Conservation (phyloP, 2,113 vertebrate species). For the Amia ocellicauda region DNA sequence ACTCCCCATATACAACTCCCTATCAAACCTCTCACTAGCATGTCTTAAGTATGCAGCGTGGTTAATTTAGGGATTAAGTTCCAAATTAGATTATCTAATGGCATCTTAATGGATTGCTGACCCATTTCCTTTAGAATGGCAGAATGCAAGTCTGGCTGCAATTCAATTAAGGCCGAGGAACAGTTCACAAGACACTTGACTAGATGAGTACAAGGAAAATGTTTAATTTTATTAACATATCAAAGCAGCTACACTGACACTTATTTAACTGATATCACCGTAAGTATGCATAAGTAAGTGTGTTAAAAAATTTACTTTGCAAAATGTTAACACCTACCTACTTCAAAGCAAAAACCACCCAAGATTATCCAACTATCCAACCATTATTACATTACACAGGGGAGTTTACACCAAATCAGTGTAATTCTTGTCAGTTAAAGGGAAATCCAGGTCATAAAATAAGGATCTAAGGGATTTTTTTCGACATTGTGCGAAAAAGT, state of each 20-base stretch:
- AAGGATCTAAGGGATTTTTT: too few species aligned
- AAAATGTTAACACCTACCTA: background rate
- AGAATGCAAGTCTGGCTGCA: conserved; percentile 80
- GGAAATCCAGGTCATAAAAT: background rate
- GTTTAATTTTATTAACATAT: conserved; percentile 11
- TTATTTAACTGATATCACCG: background rate
- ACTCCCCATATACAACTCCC: conserved; percentile 43
- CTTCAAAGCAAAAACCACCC: too few species aligned
- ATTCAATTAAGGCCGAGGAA: conserved; percentile 81
- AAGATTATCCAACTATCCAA: too few species aligned
- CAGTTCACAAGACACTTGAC: conserved; percentile 61
- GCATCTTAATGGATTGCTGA: conserved; percentile 99
- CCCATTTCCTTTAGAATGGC: conserved; percentile 91
- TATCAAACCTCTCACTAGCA: conserved; percentile 63
- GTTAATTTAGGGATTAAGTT: conserved; percentile 94
- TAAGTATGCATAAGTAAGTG: background rate
- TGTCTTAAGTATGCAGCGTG: conserved; percentile 76
- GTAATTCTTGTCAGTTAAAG: background rate
- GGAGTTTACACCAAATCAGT: background rate
- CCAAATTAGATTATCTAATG: conserved; percentile 99
- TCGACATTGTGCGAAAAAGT: too few species aligned
- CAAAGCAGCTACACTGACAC: background rate
- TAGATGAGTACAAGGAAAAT: conserved; percentile 50
- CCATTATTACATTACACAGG: background rate
- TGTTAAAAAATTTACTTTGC: background rate